A percentile compares a stretch with the other conserved stretches of the same genome.
Conservation (phyloP, 2,888 invertebrate genomes). For the Mongoloraphidia duomilia region DNA sequence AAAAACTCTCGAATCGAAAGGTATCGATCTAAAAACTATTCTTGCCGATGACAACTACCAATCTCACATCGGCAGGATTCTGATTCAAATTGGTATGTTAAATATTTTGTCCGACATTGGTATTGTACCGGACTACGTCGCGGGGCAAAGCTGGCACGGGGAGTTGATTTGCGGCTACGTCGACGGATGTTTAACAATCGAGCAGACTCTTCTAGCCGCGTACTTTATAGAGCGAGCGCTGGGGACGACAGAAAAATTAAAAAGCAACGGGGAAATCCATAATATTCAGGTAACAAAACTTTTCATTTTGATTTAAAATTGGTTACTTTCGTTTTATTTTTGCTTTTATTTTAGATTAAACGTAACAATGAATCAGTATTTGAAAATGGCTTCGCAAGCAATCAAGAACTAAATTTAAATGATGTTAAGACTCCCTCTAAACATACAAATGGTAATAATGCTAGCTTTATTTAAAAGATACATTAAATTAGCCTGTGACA, state of each 20-base stretch:
- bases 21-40: slow-evolving; percentile 47
- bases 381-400: too few species aligned
- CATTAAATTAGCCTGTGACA: too few species aligned
- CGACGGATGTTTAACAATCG: slow-evolving; percentile 69
- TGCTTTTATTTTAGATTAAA: too few species aligned
- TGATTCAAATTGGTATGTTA: slow-evolving; percentile 38
- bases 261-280: too few species aligned
- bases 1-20: slow-evolving; percentile 43
- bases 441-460: too few species aligned
- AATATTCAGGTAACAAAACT: too few species aligned
- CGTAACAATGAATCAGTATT: too few species aligned
- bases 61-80: slow-evolving; percentile 60
- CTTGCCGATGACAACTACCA: slow-evolving; percentile 48
- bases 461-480: too few species aligned
- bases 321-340: too few species aligned
- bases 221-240: slow-evolving; percentile 61
- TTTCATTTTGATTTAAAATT: too few species aligned
- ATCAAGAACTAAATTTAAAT: too few species aligned
- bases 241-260: slow-evolving; percentile 32
- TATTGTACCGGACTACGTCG: slow-evolving; percentile 16
- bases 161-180: slow-evolving; percentile 86
- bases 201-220: slow-evolving; percentile 65
- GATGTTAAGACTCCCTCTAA: too few species aligned
- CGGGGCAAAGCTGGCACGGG: slow-evolving; percentile 64
- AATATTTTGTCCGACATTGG: slow-evolving; percentile 37